These are phyloP conservation scores for Solenopsis invicta DNA, from an alignment of 1,140 invertebrate species.

Conservation along the genomic window DNA sequence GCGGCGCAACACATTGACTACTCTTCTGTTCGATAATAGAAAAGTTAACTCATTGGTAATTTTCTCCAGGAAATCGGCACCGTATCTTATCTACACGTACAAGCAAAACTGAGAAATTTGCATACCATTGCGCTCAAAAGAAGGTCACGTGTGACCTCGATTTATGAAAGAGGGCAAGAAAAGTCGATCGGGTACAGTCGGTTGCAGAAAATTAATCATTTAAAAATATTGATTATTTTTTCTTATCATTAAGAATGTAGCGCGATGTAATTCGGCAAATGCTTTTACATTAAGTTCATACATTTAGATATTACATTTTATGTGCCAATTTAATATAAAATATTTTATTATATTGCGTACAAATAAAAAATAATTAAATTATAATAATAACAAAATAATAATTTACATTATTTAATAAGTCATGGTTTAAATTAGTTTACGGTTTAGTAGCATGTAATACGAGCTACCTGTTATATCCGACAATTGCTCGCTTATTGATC, in stretches of 20 bases:
- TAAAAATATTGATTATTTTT: conserved; percentile 27
- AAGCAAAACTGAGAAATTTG: conserved; percentile 53
- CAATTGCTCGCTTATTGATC: conserved; percentile 25
- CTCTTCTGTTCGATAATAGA: conserved; percentile 34
- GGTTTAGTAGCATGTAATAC: not conserved
- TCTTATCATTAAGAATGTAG: not conserved
- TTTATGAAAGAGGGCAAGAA: conserved; percentile 51
- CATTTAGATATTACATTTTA: not conserved
- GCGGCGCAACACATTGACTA: conserved; percentile 24
- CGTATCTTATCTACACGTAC: conserved; percentile 6
- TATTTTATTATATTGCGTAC: not conserved
- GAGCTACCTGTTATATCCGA: not conserved
- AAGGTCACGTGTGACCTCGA: conserved; percentile 67
- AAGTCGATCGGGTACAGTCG: conserved; percentile 41
- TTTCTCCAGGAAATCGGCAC: conserved; percentile 51
- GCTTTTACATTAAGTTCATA: not conserved
- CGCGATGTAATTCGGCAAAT: not conserved
- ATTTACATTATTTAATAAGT: conserved; percentile 16
- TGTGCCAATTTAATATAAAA: not conserved
- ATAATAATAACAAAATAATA: not conserved
- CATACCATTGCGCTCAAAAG: conserved; percentile 61
- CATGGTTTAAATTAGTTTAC: not conserved
- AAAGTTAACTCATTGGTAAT: conserved; percentile 62
- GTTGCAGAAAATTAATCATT: conserved; percentile 16
- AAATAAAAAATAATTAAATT: not conserved